Evolutionary conservation across 1,140 invertebrate species (phyloP).

Genomic region (Lysiphlebus fabarum): DNA sequence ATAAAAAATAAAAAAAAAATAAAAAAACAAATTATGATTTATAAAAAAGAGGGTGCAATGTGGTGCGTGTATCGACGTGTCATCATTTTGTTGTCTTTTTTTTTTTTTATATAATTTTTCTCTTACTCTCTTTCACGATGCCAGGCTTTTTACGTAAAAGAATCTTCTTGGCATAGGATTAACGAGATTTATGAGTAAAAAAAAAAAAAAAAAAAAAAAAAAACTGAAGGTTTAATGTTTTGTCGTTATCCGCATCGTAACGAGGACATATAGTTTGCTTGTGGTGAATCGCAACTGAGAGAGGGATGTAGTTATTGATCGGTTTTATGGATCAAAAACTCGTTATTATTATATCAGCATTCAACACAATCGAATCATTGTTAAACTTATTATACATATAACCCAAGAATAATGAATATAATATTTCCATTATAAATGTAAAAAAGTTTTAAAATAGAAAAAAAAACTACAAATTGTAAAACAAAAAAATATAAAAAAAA

Average conservation of each 20-base stretch:
- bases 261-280: conserved; percentile 21
- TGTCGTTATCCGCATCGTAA: conserved; percentile 21
- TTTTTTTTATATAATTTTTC: too few relatives aligned
- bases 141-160: conserved; percentile 7
- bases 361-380: too few relatives aligned
- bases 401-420: too few relatives aligned
- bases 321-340: neutral
- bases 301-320: neutral
- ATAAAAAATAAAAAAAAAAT: conserved; percentile 17
- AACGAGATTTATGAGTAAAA: conserved; percentile 25
- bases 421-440: neutral
- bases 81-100: too few relatives aligned
- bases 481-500: neutral
- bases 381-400: too few relatives aligned
- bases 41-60: conserved; percentile 15
- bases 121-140: neutral
- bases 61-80: neutral
- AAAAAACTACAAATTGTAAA: neutral
- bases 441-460: neutral
- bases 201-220: conserved; percentile 14
- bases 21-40: conserved; percentile 24
- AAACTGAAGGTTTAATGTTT: conserved; percentile 2
- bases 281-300: too few relatives aligned
- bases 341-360: neutral
- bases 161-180: conserved; percentile 22